These are phyloP conservation scores for Siniperca undulata DNA, from an alignment of 2,797 vertebrate genomes.

Conservation along the genomic window DNA sequence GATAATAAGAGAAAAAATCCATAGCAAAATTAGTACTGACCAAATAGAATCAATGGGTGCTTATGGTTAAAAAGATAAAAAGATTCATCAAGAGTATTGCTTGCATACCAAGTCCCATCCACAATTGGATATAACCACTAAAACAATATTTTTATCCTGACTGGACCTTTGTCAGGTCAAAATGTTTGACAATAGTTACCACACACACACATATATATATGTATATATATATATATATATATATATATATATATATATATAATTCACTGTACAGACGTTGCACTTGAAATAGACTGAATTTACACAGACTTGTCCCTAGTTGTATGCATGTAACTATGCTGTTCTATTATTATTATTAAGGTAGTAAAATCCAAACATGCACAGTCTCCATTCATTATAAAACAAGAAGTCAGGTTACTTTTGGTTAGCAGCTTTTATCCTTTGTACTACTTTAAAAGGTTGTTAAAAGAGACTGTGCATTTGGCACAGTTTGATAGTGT, in stretches of 20 bases:
- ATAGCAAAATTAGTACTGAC: not conserved
- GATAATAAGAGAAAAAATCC: constrained; percentile 3
- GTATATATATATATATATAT: too few relatives aligned
- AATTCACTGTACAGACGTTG: constrained; percentile 4
- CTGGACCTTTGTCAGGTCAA: constrained; percentile 15
- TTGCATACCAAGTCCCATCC: not conserved
- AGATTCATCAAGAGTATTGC: constrained; percentile 5
- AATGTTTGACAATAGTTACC: constrained; percentile 9
- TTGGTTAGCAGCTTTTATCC: constrained; percentile 33
- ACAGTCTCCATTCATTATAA: constrained; percentile 22
- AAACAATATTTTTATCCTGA: constrained; percentile 13
- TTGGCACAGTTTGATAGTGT: constrained; percentile 10
- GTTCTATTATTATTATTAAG: constrained; percentile 14
- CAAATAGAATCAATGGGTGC: not conserved
- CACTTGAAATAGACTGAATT: constrained; percentile 11
- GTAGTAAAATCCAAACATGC: constrained; percentile 42
- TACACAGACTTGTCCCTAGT: not conserved
- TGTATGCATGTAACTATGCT: constrained; percentile 9
- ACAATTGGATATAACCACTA: constrained; percentile 14
- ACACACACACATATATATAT: too few relatives aligned
- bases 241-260: too few relatives aligned
- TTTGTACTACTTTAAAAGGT: constrained; percentile 11
- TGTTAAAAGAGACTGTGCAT: constrained; percentile 15
- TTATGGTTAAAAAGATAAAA: constrained; percentile 18
- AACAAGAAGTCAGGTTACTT: constrained; percentile 20